Conservation (phyloP, 2,797 vertebrate species). For the Lateolabrax maculatus region DNA sequence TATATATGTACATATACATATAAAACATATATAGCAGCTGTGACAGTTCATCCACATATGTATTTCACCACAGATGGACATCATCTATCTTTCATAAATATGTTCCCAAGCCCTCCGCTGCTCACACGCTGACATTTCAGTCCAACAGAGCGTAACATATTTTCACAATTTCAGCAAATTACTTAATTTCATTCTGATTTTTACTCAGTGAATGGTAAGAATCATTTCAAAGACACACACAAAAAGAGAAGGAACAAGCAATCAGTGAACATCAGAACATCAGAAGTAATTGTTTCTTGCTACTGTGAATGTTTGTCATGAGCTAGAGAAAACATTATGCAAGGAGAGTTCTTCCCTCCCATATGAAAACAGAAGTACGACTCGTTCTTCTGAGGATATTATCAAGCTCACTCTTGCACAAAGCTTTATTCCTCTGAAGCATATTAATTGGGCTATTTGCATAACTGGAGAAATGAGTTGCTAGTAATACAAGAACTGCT, state of each 20-base stretch:
- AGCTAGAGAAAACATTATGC: slow-evolving; percentile 21
- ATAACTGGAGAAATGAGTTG: slow-evolving; percentile 58
- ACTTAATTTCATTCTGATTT: slow-evolving; percentile 1
- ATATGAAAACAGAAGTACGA: slow-evolving; percentile 36
- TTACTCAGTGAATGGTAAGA: background rate
- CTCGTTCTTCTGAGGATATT: slow-evolving; percentile 46
- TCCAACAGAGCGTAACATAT: background rate
- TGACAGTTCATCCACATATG: background rate
- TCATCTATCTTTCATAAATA: background rate
- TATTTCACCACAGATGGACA: background rate
- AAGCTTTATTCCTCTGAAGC: slow-evolving; percentile 45
- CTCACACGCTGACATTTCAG: background rate
- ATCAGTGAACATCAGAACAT: slow-evolving; percentile 11
- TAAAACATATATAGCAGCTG: background rate
- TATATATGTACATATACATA: background rate
- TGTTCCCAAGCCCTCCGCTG: background rate
- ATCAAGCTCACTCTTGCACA: slow-evolving; percentile 44
- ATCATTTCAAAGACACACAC: slow-evolving; percentile 5
- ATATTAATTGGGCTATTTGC: slow-evolving; percentile 72
- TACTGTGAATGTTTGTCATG: slow-evolving; percentile 35
- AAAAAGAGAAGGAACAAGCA: background rate
- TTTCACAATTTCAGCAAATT: slow-evolving; percentile 15
- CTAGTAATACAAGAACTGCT: slow-evolving; percentile 54
- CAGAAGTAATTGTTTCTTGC: slow-evolving; percentile 18
- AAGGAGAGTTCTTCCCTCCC: background rate